Evolutionary conservation across 2,888 invertebrate species (phyloP).

Genomic region (Hypolimnas misippus): DNA sequence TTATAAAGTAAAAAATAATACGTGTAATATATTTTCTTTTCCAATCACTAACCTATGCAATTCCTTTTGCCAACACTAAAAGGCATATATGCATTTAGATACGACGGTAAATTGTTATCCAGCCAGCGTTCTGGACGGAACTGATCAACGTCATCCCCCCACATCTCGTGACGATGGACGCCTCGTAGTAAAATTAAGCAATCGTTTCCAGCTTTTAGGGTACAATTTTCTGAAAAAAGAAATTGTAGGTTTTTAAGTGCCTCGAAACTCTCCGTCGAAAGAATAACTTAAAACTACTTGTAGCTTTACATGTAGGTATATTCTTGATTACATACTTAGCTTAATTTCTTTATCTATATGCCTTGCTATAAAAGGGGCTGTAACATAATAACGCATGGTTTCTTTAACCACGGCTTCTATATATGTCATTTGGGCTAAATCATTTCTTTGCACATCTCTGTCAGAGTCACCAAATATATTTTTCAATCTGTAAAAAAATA

Average conservation of each 20-base stretch:
- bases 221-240: conserved; percentile 59
- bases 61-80: conserved; percentile 62
- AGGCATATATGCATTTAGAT: conserved; percentile 55
- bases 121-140: conserved; percentile 67
- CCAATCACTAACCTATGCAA: conserved; percentile 44
- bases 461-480: not conserved
- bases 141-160: conserved; percentile 59
- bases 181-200: conserved; percentile 59
- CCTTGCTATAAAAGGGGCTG: conserved; percentile 43
- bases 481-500: not conserved
- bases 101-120: conserved; percentile 53
- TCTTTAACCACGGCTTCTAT: conserved; percentile 53
- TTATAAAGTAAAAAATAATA: too few relatives aligned
- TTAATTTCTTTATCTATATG: conserved; percentile 44
- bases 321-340: conserved; percentile 44
- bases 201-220: conserved; percentile 55
- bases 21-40: too few relatives aligned
- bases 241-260: not conserved
- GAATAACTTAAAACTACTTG: too few relatives aligned
- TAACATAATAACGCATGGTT: conserved; percentile 46
- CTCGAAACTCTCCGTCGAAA: too few relatives aligned
- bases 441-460: conserved; percentile 40
- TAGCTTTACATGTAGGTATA: not conserved
- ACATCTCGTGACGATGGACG: conserved; percentile 59
- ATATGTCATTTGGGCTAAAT: conserved; percentile 48